Base-by-base conservation (phyloP, 2,113 vertebrate species). In the Daubentonia madagascariensis region DNA sequence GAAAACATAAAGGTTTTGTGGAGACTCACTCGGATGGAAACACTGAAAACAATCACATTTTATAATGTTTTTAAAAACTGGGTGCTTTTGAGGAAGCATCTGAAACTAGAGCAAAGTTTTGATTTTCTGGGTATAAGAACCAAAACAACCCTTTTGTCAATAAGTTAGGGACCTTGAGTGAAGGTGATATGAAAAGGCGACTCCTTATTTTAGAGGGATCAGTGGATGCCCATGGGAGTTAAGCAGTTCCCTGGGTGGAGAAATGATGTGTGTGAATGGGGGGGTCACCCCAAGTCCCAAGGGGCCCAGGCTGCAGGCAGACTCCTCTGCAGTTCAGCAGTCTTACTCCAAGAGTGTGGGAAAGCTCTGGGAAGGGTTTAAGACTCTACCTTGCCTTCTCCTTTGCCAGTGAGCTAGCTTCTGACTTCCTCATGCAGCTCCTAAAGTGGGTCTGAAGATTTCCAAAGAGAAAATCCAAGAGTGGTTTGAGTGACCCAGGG, bases 391-490 rank as follows among this genome's bases (percentile, higher is more conserved):
- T 8, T 48, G 59, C 43, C 12, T 32, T 43, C 40, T 89, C 30
- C 48, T 90, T 80, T 54, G 17, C 54, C 52, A 6, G 89, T 4
- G 23, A 68, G 43, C 28, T 28, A 88, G 68, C 96, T 97, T 97
- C 97, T 98, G 97, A 96, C 87, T 98, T 97, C 98, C 98, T 99
- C 98, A 98, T 97, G 98, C 97, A 98, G 97, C 91, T 81, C 32
- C 30, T 23, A 45, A 68, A 7, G 50, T 45, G 40, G 12, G 6
- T 52, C 30, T 68, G 89, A 81, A 86, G 65, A 48, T 50, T 68
- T 48, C 43, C 30, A 32, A 68, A 52, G 23, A 68, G 48, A 25
- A 59, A 8, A 54, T 43, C 1, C 0, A 17, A 70, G 63, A 68
- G 28, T 35, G 5, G 2, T 45, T 4, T n/a, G 37, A 90, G 52